phyloP scores from a whole-genome alignment of 1,140 invertebrate genomes.

The Thaumatotibia leucotreta region DNA sequence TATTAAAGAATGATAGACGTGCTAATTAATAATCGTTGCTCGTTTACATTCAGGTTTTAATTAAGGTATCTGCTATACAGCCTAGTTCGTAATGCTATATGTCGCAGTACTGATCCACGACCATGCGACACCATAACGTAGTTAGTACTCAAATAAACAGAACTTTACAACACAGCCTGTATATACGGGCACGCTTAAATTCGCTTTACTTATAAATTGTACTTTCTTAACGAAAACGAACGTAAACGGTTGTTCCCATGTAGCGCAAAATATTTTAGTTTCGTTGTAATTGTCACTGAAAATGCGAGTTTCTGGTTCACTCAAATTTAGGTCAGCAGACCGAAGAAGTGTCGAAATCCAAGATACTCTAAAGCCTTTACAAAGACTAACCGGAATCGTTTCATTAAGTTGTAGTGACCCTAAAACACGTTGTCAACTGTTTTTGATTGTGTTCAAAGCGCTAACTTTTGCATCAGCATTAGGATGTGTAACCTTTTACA shows the following conservation, averaged over 20 bases:
- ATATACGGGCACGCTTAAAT: neutral
- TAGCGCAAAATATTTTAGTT: neutral
- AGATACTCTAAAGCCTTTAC: neutral
- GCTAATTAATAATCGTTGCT: neutral
- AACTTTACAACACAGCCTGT: conserved; percentile 11
- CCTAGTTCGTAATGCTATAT: no score
- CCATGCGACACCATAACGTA: no score
- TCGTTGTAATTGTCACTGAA: conserved; percentile 15
- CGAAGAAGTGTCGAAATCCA: neutral
- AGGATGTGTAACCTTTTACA: conserved; percentile 22
- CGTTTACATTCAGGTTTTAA: neutral
- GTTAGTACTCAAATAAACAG: no score
- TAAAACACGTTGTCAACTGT: neutral
- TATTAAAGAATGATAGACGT: neutral
- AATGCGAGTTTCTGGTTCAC: neutral
- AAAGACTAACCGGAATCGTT: neutral
- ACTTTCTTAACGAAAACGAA: neutral
- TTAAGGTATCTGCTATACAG: neutral
- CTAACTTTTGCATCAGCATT: conserved; percentile 13
- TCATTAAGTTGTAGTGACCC: neutral
- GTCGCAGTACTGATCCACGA: neutral
- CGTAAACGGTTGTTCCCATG: neutral
- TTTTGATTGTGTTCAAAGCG: neutral
- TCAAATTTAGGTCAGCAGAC: neutral
- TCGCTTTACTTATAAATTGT: conserved; percentile 9